These are phyloP conservation scores for Lagocephalus sceleratus DNA, from an alignment of 2,797 vertebrate genomes.

Conservation along the genomic window DNA sequence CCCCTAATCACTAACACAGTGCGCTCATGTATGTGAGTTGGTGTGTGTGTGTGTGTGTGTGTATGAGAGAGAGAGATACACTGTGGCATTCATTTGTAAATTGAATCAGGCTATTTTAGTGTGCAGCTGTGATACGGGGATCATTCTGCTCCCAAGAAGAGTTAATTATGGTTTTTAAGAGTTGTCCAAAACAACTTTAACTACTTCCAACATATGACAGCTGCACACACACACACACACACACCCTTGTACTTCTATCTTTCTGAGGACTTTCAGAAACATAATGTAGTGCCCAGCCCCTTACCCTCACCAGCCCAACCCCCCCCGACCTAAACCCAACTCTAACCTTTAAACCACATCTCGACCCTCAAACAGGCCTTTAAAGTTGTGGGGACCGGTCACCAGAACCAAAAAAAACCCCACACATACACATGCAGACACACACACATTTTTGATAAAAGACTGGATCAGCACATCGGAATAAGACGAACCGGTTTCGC, in stretches of 20 bases:
- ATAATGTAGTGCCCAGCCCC: too few species aligned
- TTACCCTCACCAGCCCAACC: too few species aligned
- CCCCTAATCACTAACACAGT: slow-evolving; percentile 40
- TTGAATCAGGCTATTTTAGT: slow-evolving; percentile 72
- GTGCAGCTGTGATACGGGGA: slow-evolving; percentile 68
- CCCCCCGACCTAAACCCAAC: too few species aligned
- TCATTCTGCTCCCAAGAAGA: slow-evolving; percentile 56
- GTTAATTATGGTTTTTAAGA: slow-evolving; percentile 69
- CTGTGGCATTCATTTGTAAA: slow-evolving; percentile 64
- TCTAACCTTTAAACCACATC: too few species aligned
- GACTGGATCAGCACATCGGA: background rate
- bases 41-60: slow-evolving; percentile 25
- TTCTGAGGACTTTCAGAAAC: too few species aligned
- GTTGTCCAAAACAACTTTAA: slow-evolving; percentile 61
- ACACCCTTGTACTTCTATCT: too few species aligned
- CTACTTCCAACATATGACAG: slow-evolving; percentile 56
- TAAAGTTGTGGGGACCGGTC: too few species aligned
- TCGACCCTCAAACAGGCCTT: too few species aligned
- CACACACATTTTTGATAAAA: background rate
- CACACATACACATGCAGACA: slow-evolving; percentile 2
- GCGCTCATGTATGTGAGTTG: slow-evolving; percentile 8
- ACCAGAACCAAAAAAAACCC: too few species aligned
- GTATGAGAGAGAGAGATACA: slow-evolving; percentile 47
- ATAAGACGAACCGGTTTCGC: background rate
- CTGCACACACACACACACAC: slow-evolving; percentile 18